These are phyloP conservation scores for Dryobotodes eremita DNA, from an alignment of 2,888 invertebrate genomes.

Conservation along the genomic window DNA sequence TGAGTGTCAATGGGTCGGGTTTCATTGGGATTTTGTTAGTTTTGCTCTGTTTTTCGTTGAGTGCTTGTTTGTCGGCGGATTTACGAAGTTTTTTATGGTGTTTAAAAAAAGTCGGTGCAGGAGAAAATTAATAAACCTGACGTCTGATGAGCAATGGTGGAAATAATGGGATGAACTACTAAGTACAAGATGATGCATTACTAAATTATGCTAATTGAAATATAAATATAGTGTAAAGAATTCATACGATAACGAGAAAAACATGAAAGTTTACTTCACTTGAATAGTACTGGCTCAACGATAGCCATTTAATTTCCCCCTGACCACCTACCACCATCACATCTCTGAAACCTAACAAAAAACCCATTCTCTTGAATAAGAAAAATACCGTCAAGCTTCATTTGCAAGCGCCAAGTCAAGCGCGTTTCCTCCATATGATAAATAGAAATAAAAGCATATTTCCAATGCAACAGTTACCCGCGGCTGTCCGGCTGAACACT, in stretches of 20 bases:
- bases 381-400: constrained; percentile 59
- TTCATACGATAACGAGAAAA: neutral
- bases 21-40: constrained; percentile 31
- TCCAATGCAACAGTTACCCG: constrained; percentile 57
- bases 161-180: neutral
- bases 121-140: constrained; percentile 1
- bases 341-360: constrained; percentile 15
- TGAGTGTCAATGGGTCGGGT: constrained; percentile 59
- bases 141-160: neutral
- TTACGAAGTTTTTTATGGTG: neutral
- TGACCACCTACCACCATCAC: constrained; percentile 17
- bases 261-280: neutral
- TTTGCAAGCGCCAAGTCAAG: constrained; percentile 62
- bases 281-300: neutral
- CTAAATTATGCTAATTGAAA: no score
- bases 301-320: neutral
- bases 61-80: constrained; percentile 28
- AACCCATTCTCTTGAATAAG: constrained; percentile 1
- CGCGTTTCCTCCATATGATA: constrained; percentile 68
- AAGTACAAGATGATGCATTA: neutral
- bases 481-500: constrained; percentile 65
- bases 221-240: neutral
- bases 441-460: constrained; percentile 69
- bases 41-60: constrained; percentile 53
- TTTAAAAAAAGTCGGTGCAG: neutral